Evolutionary conservation across 2,888 invertebrate species (phyloP), one percentile per base, ranked within the genome.

Genomic region (Slavum lentiscoides): DNA sequence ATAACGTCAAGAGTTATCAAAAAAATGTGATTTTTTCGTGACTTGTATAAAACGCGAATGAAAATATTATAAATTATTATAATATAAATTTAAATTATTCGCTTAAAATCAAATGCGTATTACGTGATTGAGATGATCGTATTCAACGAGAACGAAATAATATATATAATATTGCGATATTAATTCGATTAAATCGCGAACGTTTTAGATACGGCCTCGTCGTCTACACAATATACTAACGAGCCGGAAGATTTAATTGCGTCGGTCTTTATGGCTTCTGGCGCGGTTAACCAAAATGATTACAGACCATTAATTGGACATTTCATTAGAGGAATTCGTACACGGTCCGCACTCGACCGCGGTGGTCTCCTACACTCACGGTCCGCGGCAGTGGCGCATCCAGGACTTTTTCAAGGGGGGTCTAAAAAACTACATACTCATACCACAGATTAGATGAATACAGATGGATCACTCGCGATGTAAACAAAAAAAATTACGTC

Each of bases 241-340:
- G 30, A 55, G 55, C 23, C 30, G 11, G 53, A 37, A 15, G 69
- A 69, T 69, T 69, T 30, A 69, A 55, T 69, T 55, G 23, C 30
- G 19, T 13, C 23, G 61, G 55, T 19, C 64, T n/a, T 21, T 21
- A 49, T 11, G 21, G 7, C 19, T 39, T 30, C 64, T 37, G 1
- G 21, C 13, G 7, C 5, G 13, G 21, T 67, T 21, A 43, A 21
- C 67, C 67, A 15, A 30, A 61, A 61, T 21, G 21, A 21, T 43
- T 39, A 43, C n/a, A 39, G n/a, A 66, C 49, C 21, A 67, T 49
- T 49, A 21, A 13, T 49, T 43, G 13, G 15, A 13, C n/a, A 21
- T 7, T 67, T 43, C 1, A 15, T 21, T 21, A 55, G 21, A 13
- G 13, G 49, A 49, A 23, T 43, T 30, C 5, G 55, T 55, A 55